These are phyloP conservation scores for Loripinus fragilis DNA, from an alignment of 2,888 invertebrate genomes.

Conservation along the genomic window DNA sequence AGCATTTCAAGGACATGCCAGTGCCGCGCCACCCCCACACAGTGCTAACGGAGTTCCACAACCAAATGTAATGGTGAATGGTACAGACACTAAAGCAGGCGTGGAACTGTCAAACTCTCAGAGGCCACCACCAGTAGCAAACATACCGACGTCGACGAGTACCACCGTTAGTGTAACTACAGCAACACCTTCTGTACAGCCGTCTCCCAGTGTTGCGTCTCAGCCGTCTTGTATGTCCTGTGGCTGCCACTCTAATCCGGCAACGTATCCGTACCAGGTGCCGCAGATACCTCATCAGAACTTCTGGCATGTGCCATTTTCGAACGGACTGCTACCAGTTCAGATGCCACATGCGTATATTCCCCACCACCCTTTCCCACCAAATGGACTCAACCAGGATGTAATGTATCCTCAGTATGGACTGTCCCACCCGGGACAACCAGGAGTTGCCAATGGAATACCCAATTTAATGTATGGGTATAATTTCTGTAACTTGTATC, in stretches of 20 bases:
- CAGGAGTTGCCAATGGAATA: constrained; percentile 30
- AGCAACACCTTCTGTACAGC: constrained; percentile 32
- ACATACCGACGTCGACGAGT: constrained; percentile 25
- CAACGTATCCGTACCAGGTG: constrained; percentile 48
- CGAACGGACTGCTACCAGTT: constrained; percentile 60
- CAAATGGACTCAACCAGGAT: constrained; percentile 52
- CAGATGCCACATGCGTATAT: constrained; percentile 46
- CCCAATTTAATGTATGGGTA: constrained; percentile 49
- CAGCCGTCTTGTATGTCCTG: constrained; percentile 59
- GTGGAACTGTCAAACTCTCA: neutral
- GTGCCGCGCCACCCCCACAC: neutral
- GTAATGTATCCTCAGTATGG: constrained; percentile 34
- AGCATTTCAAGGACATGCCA: neutral
- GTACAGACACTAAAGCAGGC: constrained; percentile 8
- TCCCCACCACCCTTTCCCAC: constrained; percentile 38
- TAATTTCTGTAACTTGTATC: constrained; percentile 29
- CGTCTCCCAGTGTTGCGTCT: constrained; percentile 32
- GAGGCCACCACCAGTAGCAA: constrained; percentile 28
- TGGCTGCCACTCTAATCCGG: constrained; percentile 56
- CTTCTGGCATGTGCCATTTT: constrained; percentile 55
- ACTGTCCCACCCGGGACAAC: constrained; percentile 29
- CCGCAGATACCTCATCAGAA: constrained; percentile 60
- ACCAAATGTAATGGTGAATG: constrained; percentile 22
- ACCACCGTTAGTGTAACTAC: constrained; percentile 40
- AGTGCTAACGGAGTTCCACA: constrained; percentile 29